Evolutionary conservation across 2,113 vertebrate genomes (phyloP).

Genomic region (Sinocyclocheilus rhinocerous): DNA sequence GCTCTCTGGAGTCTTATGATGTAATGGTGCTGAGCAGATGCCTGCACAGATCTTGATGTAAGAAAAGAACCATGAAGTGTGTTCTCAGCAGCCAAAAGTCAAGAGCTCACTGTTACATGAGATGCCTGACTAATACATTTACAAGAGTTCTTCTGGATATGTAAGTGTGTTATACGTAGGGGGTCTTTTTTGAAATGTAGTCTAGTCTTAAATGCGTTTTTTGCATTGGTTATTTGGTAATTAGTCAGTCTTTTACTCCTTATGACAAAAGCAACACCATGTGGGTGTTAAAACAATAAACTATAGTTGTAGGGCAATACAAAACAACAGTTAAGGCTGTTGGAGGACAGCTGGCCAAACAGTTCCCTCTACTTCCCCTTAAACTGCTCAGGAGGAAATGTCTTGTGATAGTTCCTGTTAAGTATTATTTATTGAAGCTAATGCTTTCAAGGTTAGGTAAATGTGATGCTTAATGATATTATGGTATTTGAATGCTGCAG

Average conservation of each 20-base stretch:
- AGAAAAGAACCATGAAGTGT: not conserved
- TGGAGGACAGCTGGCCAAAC: not conserved
- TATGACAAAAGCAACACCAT: not conserved
- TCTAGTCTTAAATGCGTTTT: not conserved
- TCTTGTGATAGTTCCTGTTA: not conserved
- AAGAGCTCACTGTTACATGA: not conserved
- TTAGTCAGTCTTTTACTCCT: not conserved
- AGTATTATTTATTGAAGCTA: not conserved
- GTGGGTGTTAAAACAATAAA: conserved; percentile 42
- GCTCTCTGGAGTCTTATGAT: conserved; percentile 17
- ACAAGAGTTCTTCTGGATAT: conserved; percentile 1
- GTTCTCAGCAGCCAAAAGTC: conserved; percentile 18
- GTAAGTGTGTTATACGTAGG: not conserved
- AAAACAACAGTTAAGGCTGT: conserved; percentile 24
- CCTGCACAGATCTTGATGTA: conserved; percentile 33
- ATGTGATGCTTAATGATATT: not conserved
- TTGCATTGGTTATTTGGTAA: not conserved
- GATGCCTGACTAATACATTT: not conserved
- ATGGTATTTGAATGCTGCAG: not conserved
- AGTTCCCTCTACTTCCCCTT: not conserved
- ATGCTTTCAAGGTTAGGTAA: not conserved
- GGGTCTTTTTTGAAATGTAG: not conserved
- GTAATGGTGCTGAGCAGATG: conserved; percentile 48
- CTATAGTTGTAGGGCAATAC: not conserved
- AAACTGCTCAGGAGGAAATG: not conserved